Evolutionary conservation across 2,888 invertebrate species (phyloP).

Genomic region (Pandemis heparana): DNA sequence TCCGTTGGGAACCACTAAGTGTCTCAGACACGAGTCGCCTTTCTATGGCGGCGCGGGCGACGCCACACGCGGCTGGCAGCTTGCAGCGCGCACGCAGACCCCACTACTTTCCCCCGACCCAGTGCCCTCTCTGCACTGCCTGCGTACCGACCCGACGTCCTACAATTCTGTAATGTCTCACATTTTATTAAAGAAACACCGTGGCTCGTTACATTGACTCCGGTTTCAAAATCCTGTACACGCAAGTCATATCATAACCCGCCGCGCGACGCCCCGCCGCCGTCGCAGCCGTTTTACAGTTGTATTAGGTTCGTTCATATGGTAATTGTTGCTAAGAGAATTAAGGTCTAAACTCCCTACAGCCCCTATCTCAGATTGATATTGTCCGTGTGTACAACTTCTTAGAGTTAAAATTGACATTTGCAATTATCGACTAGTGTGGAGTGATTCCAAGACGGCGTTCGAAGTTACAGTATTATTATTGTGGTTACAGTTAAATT

Average conservation of each 20-base stretch:
- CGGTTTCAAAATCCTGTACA: conserved; percentile 61
- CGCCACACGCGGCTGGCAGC: conserved; percentile 60
- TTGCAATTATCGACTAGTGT: background rate
- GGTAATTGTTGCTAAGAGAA: background rate
- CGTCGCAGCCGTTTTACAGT: background rate
- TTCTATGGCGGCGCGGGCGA: conserved; percentile 31
- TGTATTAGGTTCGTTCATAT: background rate
- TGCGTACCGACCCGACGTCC: conserved; percentile 75
- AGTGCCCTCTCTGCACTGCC: conserved; percentile 77
- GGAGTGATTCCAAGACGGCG: conserved; percentile 3
- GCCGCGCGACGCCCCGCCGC: conserved; percentile 16
- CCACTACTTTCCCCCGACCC: conserved; percentile 84
- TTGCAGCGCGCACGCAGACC: conserved; percentile 64
- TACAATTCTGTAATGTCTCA: conserved; percentile 78
- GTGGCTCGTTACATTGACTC: conserved; percentile 69
- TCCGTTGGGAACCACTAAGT: conserved; percentile 6
- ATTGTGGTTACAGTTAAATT: conserved; percentile 21
- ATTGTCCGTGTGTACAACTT: background rate
- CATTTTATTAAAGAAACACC: conserved; percentile 77
- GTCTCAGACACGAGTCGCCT: conserved; percentile 21
- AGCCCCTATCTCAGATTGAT: background rate
- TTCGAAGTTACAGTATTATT: background rate
- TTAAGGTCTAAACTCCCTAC: background rate
- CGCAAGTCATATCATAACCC: conserved; percentile 10
- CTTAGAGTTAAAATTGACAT: conserved; percentile 1